Evolutionary conservation across 2,888 invertebrate species (phyloP).

Genomic region (Nephrocerus scutellatus): DNA sequence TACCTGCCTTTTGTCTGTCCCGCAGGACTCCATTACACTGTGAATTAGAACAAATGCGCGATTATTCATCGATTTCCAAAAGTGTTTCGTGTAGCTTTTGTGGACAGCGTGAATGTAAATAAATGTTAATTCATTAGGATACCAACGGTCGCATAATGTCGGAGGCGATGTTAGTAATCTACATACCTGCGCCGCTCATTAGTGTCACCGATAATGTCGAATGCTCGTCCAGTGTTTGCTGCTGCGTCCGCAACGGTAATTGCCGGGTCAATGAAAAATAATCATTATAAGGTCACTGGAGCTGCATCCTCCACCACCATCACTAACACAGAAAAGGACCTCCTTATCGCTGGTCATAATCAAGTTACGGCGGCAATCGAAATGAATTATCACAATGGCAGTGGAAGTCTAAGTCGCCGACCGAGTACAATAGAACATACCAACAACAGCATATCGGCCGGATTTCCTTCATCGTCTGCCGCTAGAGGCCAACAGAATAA

Average conservation of each 20-base stretch:
- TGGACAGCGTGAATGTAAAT: slow-evolving; percentile 38
- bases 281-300: slow-evolving; percentile 4
- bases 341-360: slow-evolving; percentile 19
- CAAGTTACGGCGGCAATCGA: too few species aligned
- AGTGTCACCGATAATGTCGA: slow-evolving; percentile 17
- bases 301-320: too few species aligned
- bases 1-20: too few species aligned
- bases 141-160: slow-evolving; percentile 13
- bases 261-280: not conserved
- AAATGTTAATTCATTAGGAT: too few species aligned
- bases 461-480: slow-evolving; percentile 2
- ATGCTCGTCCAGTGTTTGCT: too few species aligned
- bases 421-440: slow-evolving; percentile 15
- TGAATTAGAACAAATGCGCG: too few species aligned
- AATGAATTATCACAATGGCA: slow-evolving; percentile 25
- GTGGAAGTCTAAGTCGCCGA: slow-evolving; percentile 19
- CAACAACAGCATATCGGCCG: slow-evolving; percentile 9
- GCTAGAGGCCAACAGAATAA: slow-evolving; percentile 1
- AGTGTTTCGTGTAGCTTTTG: slow-evolving; percentile 43
- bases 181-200: slow-evolving; percentile 2
- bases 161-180: slow-evolving; percentile 10
- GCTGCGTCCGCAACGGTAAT: slow-evolving; percentile 1
- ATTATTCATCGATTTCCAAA: slow-evolving; percentile 43
- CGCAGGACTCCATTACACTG: too few species aligned
- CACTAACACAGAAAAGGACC: slow-evolving; percentile 21